These are phyloP conservation scores for Ornithoptera alexandrae DNA, from an alignment of 2,888 invertebrate genomes.

Conservation along the genomic window DNA sequence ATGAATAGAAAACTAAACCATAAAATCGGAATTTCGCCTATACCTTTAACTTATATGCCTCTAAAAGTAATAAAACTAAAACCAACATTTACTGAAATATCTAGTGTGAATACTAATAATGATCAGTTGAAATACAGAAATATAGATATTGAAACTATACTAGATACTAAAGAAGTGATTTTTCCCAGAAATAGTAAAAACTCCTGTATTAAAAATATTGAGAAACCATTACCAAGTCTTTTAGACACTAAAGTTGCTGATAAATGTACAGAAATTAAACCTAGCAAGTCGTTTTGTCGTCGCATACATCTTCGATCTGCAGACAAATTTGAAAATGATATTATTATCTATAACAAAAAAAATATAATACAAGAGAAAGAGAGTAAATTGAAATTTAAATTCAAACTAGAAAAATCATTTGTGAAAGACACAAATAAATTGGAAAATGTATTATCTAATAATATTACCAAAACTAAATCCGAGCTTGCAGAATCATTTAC, in stretches of 20 bases:
- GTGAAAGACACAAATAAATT: background rate
- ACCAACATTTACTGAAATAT: background rate
- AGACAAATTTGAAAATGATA: slow-evolving; percentile 39
- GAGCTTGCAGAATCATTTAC: background rate
- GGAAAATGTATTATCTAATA: background rate
- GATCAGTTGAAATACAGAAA: slow-evolving; percentile 11
- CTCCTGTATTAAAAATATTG: slow-evolving; percentile 30
- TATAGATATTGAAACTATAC: background rate
- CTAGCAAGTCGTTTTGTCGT: slow-evolving; percentile 34
- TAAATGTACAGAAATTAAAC: slow-evolving; percentile 40
- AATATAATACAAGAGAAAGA: slow-evolving; percentile 25
- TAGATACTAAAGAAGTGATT: background rate
- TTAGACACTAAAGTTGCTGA: slow-evolving; percentile 8
- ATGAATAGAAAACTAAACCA: slow-evolving; percentile 53
- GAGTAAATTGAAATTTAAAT: slow-evolving; percentile 36
- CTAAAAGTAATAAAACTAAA: slow-evolving; percentile 12
- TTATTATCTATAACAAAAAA: background rate
- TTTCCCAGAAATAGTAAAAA: slow-evolving; percentile 4
- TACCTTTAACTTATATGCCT: slow-evolving; percentile 55
- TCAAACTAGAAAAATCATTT: slow-evolving; percentile 29
- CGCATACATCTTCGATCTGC: slow-evolving; percentile 53
- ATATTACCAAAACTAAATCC: background rate
- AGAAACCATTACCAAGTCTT: background rate
- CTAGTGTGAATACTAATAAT: background rate
- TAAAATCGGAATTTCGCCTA: slow-evolving; percentile 44